Conservation (phyloP, 1,140 invertebrate species). For the Amphibalanus amphitrite region DNA sequence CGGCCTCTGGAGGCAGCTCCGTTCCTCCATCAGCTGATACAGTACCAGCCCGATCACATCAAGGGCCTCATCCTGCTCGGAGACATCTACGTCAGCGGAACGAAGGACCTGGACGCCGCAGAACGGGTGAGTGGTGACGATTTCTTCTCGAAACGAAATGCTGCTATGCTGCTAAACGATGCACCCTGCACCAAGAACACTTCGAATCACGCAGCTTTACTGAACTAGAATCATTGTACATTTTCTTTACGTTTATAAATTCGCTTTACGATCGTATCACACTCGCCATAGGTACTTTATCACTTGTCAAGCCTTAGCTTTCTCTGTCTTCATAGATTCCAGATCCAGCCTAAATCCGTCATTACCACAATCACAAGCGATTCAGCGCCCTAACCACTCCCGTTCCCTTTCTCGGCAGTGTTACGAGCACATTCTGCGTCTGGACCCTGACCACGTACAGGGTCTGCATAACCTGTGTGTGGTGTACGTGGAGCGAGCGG, state of each 20-base stretch:
- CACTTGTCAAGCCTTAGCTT: neutral
- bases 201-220: neutral
- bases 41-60: slow-evolving; percentile 80
- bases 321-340: no score
- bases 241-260: neutral
- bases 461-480: slow-evolving; percentile 91
- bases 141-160: neutral
- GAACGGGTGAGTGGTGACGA: slow-evolving; percentile 48
- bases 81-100: slow-evolving; percentile 90
- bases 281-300: neutral
- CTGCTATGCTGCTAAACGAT: neutral
- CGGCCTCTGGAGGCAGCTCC: slow-evolving; percentile 78
- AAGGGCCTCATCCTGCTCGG: slow-evolving; percentile 87
- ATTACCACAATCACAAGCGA: no score
- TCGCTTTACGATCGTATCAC: neutral
- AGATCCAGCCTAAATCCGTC: no score
- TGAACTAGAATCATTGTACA: neutral
- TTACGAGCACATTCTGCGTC: slow-evolving; percentile 51
- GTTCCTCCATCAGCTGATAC: slow-evolving; percentile 75
- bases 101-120: slow-evolving; percentile 82
- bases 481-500: slow-evolving; percentile 77
- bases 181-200: neutral
- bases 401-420: no score
- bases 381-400: no score
- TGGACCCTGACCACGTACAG: slow-evolving; percentile 82